phyloP scores from a whole-genome alignment of 2,797 vertebrate species.

The Chloroceryle amazona region DNA sequence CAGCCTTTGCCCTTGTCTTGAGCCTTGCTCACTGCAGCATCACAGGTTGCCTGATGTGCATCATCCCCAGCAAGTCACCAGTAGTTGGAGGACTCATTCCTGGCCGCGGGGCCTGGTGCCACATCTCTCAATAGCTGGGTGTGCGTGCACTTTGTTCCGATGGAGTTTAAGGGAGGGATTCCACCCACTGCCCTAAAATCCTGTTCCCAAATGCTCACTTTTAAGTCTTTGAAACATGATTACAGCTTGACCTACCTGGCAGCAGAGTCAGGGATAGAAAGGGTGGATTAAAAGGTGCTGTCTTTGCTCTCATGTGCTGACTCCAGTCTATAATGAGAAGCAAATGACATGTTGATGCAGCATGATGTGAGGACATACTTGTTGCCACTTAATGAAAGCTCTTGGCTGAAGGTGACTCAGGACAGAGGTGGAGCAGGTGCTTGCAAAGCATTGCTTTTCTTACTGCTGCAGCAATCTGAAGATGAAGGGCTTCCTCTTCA shows the following conservation, averaged over 20 bases:
- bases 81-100: background rate
- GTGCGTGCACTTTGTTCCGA: background rate
- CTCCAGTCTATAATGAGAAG: background rate
- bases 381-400: background rate
- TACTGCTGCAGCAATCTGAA: background rate
- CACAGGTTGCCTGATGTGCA: background rate
- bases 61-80: background rate
- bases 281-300: background rate
- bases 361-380: background rate
- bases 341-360: background rate
- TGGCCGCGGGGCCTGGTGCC: background rate
- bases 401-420: background rate
- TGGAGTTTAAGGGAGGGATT: background rate
- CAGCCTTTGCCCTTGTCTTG: background rate
- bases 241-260: background rate
- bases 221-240: background rate
- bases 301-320: background rate
- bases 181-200: background rate
- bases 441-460: background rate
- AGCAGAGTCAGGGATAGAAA: background rate
- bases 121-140: background rate
- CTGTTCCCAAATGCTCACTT: background rate
- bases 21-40: background rate
- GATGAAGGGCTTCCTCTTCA: constrained; percentile 48
- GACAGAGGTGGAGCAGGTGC: constrained; percentile 32